phyloP scores from a whole-genome alignment of 2,797 vertebrate species.

The Phaenicophaeus curvirostris region DNA sequence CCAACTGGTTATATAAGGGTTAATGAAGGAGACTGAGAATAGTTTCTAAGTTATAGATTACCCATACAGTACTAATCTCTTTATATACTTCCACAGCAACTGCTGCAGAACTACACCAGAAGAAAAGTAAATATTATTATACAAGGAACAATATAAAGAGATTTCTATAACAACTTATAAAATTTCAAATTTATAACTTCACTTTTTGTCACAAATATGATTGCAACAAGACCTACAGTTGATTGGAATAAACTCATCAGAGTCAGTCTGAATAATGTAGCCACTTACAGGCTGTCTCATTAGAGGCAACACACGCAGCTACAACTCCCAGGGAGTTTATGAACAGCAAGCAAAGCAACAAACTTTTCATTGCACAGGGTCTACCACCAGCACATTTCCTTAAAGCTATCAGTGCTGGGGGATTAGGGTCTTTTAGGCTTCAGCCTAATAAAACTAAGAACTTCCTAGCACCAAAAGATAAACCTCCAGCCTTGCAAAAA shows the following conservation, averaged over 20 bases:
- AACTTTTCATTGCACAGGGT: not conserved
- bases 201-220: not conserved
- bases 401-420: accelerated
- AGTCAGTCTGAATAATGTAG: not conserved
- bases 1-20: not conserved
- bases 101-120: not conserved
- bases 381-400: not conserved
- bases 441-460: not conserved
- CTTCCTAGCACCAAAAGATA: not conserved
- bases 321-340: not conserved
- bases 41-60: not conserved
- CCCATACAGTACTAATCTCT: not conserved
- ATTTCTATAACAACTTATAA: not conserved
- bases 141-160: not conserved
- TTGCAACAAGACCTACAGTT: not conserved
- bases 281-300: not conserved
- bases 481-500: not conserved
- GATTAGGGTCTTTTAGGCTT: not conserved
- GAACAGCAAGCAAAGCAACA: not conserved
- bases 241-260: not conserved
- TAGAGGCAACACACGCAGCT: not conserved
- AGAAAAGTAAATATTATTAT: not conserved
- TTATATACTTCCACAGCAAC: not conserved
- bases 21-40: not conserved
- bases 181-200: not conserved